Evolutionary conservation across 2,113 vertebrate genomes (phyloP).

Genomic region (Anarhynchus alexandrinus): DNA sequence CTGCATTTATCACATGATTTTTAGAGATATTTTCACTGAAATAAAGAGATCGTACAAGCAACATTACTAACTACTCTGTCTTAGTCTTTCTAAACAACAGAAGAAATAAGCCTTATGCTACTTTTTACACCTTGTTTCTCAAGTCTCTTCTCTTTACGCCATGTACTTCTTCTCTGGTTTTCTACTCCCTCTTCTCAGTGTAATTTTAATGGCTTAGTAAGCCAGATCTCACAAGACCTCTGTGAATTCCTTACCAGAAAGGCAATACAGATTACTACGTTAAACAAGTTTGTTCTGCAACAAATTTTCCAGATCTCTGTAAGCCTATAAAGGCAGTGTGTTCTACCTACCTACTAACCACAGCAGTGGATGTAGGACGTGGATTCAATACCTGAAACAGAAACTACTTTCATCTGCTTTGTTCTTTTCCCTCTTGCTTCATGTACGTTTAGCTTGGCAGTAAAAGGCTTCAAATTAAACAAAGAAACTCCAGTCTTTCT

Average conservation of each 20-base stretch:
- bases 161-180: not conserved
- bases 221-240: not conserved
- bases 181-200: not conserved
- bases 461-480: not conserved
- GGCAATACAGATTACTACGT: not conserved
- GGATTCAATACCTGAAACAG: not conserved
- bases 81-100: not conserved
- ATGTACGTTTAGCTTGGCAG: not conserved
- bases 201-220: not conserved
- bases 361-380: not conserved
- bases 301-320: not conserved
- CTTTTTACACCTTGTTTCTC: not conserved
- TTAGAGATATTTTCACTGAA: not conserved
- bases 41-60: not conserved
- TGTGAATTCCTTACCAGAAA: not conserved
- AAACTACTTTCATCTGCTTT: not conserved
- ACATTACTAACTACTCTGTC: not conserved
- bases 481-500: not conserved
- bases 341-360: not conserved
- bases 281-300: not conserved
- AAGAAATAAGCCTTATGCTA: not conserved
- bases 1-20: not conserved
- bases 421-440: not conserved
- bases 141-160: not conserved
- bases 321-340: not conserved